phyloP scores from a whole-genome alignment of 2,113 vertebrate species.

The Cricetomys ansorgei region DNA sequence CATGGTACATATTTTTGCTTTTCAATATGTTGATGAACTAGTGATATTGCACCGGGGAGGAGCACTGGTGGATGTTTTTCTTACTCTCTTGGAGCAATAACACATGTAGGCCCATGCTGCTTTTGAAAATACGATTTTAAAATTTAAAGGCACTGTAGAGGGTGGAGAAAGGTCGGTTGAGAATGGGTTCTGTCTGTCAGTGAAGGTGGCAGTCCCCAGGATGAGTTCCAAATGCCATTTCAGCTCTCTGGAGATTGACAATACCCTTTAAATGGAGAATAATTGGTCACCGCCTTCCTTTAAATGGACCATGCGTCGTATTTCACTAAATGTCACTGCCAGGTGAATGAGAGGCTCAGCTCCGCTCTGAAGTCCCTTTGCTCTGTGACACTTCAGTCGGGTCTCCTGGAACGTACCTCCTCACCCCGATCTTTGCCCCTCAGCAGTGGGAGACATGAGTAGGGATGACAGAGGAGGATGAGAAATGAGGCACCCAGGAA shows the following conservation, averaged over 20 bases:
- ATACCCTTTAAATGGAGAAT: constrained; percentile 80
- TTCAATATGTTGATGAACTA: constrained; percentile 3
- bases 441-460: background rate
- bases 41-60: background rate
- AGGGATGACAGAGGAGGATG: constrained; percentile 51
- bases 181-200: constrained; percentile 75
- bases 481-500: constrained; percentile 48
- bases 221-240: constrained; percentile 82
- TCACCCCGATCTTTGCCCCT: constrained; percentile 59
- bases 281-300: constrained; percentile 81
- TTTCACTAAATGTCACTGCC: constrained; percentile 82
- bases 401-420: constrained; percentile 63
- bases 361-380: constrained; percentile 58
- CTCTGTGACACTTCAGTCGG: constrained; percentile 60
- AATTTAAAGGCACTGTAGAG: constrained; percentile 73
- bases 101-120: background rate
- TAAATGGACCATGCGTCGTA: constrained; percentile 71
- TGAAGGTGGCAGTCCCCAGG: constrained; percentile 28
- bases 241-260: constrained; percentile 79
- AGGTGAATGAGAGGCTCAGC: constrained; percentile 69
- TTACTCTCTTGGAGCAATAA: constrained; percentile 41
- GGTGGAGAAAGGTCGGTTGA: constrained; percentile 58
- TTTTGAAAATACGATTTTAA: constrained; percentile 76
- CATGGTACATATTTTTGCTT: background rate
- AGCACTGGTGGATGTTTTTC: background rate